Percentiles rank a stretch among this genome's conserved stretches.
Conservation (phyloP, 2,797 vertebrate genomes). For the Enteromius trimaculatus region DNA sequence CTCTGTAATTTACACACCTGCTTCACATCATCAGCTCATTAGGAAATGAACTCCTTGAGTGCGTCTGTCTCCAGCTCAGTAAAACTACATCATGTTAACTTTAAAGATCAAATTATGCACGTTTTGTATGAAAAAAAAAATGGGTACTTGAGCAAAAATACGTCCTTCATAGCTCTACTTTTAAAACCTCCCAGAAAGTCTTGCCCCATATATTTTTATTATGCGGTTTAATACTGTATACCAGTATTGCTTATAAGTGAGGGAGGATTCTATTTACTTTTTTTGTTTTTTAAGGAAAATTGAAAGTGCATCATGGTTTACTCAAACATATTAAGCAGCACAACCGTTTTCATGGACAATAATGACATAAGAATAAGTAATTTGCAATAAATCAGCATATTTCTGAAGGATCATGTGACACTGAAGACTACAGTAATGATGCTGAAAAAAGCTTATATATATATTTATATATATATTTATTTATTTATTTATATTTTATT, state of each 20-base stretch:
- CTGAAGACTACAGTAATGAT: neutral
- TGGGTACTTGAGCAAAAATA: neutral
- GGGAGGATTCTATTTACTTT: neutral
- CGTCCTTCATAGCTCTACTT: too few relatives aligned
- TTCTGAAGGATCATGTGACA: neutral
- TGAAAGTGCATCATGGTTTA: neutral
- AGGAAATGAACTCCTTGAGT: too few relatives aligned
- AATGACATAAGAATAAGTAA: neutral
- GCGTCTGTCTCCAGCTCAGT: neutral
- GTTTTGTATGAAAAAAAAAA: neutral
- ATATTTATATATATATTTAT: too few relatives aligned
- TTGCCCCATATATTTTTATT: neutral
- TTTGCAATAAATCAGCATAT: neutral
- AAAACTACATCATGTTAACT: neutral
- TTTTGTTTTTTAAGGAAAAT: neutral
- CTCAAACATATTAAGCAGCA: neutral
- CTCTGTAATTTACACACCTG: too few relatives aligned
- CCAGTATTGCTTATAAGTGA: neutral
- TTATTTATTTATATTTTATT: too few relatives aligned
- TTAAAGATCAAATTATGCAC: neutral
- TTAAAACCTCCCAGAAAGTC: neutral
- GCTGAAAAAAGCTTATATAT: neutral
- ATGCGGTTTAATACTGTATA: neutral
- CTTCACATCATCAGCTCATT: too few relatives aligned
- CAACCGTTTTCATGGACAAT: neutral